phyloP scores from a whole-genome alignment of 2,797 vertebrate genomes.

The Spinus olivaceus region DNA sequence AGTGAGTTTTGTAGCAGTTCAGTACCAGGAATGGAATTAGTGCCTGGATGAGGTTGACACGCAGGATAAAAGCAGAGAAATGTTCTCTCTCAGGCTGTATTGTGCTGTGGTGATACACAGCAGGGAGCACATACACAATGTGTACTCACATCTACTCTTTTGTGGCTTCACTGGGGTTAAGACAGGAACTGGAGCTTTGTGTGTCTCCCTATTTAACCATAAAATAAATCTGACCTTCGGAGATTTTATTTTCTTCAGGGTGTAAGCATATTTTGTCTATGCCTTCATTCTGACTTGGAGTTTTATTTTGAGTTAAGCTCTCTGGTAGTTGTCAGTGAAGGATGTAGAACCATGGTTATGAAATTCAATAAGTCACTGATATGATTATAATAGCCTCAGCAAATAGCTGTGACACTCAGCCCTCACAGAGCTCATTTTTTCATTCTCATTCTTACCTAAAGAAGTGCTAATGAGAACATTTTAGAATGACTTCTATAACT shows the following conservation, averaged over 20 bases:
- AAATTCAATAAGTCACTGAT: constrained; percentile 1
- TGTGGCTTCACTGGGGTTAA: neutral
- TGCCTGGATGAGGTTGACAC: rapidly evolving
- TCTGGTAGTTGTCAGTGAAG: neutral
- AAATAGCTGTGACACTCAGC: neutral
- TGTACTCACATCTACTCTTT: neutral
- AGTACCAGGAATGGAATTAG: neutral
- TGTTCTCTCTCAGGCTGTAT: rapidly evolving
- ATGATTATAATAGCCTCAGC: neutral
- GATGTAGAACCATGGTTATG: neutral
- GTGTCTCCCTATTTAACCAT: neutral
- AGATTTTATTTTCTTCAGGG: neutral
- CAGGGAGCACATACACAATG: neutral
- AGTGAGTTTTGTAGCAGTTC: rapidly evolving
- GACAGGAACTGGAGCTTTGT: rapidly evolving
- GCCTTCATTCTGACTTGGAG: neutral
- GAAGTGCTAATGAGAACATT: constrained; percentile 6
- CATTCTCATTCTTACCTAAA: neutral
- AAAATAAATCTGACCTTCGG: neutral
- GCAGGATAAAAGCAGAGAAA: neutral
- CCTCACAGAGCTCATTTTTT: neutral
- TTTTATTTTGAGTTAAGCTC: constrained; percentile 17
- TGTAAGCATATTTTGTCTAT: neutral
- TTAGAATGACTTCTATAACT: neutral
- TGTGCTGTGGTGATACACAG: neutral